Conservation (phyloP, 2,888 invertebrate species). For the Drosophila birchii region DNA sequence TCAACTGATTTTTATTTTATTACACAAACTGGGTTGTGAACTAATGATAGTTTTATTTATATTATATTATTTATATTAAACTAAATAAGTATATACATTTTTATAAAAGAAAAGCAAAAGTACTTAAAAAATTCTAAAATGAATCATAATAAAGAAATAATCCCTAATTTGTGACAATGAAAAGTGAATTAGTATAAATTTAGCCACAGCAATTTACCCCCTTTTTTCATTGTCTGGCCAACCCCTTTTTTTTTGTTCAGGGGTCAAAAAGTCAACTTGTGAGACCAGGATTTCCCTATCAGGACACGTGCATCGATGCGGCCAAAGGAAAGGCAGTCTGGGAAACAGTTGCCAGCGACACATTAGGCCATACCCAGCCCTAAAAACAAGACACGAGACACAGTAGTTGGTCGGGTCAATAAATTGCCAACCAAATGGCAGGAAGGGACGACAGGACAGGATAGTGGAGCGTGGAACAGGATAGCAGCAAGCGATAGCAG, state of each 20-base stretch:
- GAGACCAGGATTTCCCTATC: slow-evolving; percentile 21
- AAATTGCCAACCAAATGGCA: slow-evolving; percentile 29
- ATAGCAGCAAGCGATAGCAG: slow-evolving; percentile 46
- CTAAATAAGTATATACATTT: too few relatives aligned
- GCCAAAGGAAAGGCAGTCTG: not conserved
- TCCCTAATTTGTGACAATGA: slow-evolving; percentile 4
- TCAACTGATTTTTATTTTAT: slow-evolving; percentile 7
- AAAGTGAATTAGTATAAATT: slow-evolving; percentile 12
- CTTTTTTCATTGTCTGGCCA: not conserved
- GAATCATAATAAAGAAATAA: too few relatives aligned
- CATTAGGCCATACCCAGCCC: slow-evolving; percentile 54
- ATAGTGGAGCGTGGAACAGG: slow-evolving; percentile 3
- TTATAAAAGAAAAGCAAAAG: too few relatives aligned
- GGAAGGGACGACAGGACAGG: not conserved
- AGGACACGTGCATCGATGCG: slow-evolving; percentile 34
- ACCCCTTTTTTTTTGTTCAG: not conserved
- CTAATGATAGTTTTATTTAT: not conserved
- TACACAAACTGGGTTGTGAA: not conserved
- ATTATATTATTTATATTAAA: too few relatives aligned
- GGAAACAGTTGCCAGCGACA: slow-evolving; percentile 55
- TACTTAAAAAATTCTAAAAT: too few relatives aligned
- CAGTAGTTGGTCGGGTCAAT: slow-evolving; percentile 24
- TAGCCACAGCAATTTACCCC: not conserved
- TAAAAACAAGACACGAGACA: not conserved
- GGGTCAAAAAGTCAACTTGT: slow-evolving; percentile 24